phyloP scores from a whole-genome alignment of 1,140 invertebrate species.

The Drosophila pallidifrons region DNA sequence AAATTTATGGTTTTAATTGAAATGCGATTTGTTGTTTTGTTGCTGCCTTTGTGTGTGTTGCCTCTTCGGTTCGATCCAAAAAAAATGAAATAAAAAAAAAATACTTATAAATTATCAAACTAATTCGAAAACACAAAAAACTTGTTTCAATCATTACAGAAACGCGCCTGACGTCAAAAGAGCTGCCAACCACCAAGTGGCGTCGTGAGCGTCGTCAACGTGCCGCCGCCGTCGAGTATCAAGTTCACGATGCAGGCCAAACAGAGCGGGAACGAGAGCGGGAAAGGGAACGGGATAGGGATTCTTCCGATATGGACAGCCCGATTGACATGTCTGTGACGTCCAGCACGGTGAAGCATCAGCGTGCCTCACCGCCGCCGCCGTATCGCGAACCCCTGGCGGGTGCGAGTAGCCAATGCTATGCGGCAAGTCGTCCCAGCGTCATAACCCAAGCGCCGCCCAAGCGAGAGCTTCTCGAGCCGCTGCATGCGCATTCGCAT shows the following conservation, averaged over 20 bases:
- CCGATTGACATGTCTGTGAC: constrained; percentile 85
- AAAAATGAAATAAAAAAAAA: not conserved
- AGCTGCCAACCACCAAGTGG: constrained; percentile 88
- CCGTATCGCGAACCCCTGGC: constrained; percentile 82
- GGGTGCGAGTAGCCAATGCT: constrained; percentile 57
- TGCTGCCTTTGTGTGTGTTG: not conserved
- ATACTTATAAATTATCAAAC: constrained; percentile 3
- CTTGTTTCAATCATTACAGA: constrained; percentile 65
- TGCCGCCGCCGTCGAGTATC: constrained; percentile 81
- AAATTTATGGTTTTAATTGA: constrained; percentile 69
- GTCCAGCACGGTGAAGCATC: constrained; percentile 69
- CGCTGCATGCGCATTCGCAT: constrained; percentile 39
- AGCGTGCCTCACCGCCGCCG: constrained; percentile 79
- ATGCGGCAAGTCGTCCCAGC: constrained; percentile 76
- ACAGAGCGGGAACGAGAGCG: constrained; percentile 7
- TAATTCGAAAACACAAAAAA: constrained; percentile 31
- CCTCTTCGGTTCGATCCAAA: not conserved
- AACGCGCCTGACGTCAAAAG: constrained; percentile 86
- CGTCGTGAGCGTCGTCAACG: constrained; percentile 87
- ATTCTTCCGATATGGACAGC: constrained; percentile 67
- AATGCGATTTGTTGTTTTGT: constrained; percentile 39
- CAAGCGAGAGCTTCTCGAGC: constrained; percentile 68
- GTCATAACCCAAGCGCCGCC: constrained; percentile 85
- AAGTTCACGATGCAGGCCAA: constrained; percentile 60
- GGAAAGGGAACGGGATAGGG: constrained; percentile 46